Percentiles rank a stretch among this genome's conserved stretches.
These are phyloP conservation scores for Nematolebias whitei DNA, from an alignment of 2,113 vertebrate species.

Conservation along the genomic window DNA sequence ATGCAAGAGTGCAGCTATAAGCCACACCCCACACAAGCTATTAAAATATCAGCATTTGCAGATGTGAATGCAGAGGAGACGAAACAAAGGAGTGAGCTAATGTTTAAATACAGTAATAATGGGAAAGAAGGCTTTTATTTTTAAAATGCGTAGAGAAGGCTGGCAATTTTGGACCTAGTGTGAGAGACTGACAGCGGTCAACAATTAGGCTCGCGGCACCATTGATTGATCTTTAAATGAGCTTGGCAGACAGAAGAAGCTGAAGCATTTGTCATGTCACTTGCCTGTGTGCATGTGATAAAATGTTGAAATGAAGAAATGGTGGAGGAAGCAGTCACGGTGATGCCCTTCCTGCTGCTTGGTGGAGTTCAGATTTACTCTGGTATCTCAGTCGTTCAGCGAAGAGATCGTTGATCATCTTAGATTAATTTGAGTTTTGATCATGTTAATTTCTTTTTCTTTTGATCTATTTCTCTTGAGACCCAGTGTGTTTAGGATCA, in stretches of 20 bases:
- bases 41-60: slow-evolving; percentile 65
- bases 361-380: slow-evolving; percentile 1
- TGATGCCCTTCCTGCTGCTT: slow-evolving; percentile 5
- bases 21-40: slow-evolving; percentile 66
- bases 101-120: slow-evolving; percentile 33
- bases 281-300: slow-evolving; percentile 24
- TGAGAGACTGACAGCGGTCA: slow-evolving; percentile 41
- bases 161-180: slow-evolving; percentile 10
- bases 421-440: slow-evolving; percentile 1
- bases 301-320: slow-evolving; percentile 35
- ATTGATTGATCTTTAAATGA: slow-evolving; percentile 60
- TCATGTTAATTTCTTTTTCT: slow-evolving; percentile 2
- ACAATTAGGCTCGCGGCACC: slow-evolving; percentile 21
- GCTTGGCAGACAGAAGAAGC: slow-evolving; percentile 30
- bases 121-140: background rate
- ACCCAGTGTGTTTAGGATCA: background rate
- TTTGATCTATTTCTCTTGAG: slow-evolving; percentile 29
- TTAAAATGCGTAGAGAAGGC: background rate
- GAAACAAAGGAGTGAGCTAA: slow-evolving; percentile 25
- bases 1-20: slow-evolving; percentile 53
- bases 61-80: slow-evolving; percentile 40
- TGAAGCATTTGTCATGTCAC: slow-evolving; percentile 34
- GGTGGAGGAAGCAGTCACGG: slow-evolving; percentile 12
- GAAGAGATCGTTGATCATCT: slow-evolving; percentile 16
- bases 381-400: slow-evolving; percentile 1